Evolutionary conservation across 2,888 invertebrate species (phyloP).

Genomic region (Cheilosia vulpina): DNA sequence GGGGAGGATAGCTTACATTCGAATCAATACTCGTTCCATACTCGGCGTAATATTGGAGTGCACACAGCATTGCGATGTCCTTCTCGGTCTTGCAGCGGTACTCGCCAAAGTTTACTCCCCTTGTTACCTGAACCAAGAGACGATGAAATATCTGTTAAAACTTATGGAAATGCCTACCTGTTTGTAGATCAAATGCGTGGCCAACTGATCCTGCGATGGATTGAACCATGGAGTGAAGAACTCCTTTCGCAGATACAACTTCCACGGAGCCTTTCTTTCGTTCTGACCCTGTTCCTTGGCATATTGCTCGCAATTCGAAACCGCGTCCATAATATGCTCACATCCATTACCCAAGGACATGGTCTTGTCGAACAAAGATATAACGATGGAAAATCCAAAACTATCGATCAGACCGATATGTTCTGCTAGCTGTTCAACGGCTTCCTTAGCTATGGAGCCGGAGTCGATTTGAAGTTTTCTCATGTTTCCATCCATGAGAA

Average conservation of each 20-base stretch:
- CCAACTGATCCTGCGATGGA: slow-evolving; percentile 90
- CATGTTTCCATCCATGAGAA: slow-evolving; percentile 94
- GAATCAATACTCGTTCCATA: slow-evolving; percentile 88
- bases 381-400: slow-evolving; percentile 96
- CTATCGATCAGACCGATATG: slow-evolving; percentile 90
- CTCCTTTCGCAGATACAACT: slow-evolving; percentile 93
- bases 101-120: slow-evolving; percentile 96
- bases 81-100: slow-evolving; percentile 93
- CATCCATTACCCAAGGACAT: slow-evolving; percentile 94
- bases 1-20: slow-evolving; percentile 84
- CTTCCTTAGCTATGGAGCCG: slow-evolving; percentile 94
- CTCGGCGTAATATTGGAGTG: slow-evolving; percentile 95
- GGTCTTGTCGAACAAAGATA: slow-evolving; percentile 95
- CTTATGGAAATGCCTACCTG: slow-evolving; percentile 84
- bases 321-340: slow-evolving; percentile 97
- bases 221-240: slow-evolving; percentile 97
- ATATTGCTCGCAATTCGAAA: slow-evolving; percentile 97
- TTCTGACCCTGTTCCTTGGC: slow-evolving; percentile 94
- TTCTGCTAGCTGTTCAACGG: slow-evolving; percentile 91
- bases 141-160: background rate
- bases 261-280: slow-evolving; percentile 94
- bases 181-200: slow-evolving; percentile 95
- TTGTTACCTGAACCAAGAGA: slow-evolving; percentile 84
- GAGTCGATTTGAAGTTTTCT: slow-evolving; percentile 94
- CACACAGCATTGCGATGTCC: slow-evolving; percentile 94